Evolutionary conservation across 2,797 vertebrate genomes (phyloP).

Genomic region (Semaprochilodus insignis): DNA sequence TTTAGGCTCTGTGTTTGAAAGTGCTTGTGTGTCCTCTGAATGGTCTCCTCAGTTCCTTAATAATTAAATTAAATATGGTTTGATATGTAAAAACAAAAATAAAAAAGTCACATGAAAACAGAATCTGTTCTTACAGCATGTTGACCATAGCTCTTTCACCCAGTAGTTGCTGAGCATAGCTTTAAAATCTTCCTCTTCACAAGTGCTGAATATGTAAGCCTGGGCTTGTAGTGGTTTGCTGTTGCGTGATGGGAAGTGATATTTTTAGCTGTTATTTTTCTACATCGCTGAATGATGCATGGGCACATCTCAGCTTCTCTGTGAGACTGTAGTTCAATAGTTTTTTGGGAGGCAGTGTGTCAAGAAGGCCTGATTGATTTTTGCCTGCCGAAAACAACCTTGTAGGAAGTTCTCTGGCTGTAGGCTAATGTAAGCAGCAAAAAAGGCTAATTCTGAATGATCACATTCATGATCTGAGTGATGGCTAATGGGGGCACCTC

Average conservation of each 20-base stretch:
- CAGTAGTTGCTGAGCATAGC: neutral
- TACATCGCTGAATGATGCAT: conserved; percentile 4
- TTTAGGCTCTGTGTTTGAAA: neutral
- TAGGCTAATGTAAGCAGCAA: conserved; percentile 20
- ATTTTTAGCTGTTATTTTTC: conserved; percentile 46
- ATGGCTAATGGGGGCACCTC: neutral
- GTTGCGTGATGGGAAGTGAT: conserved; percentile 20
- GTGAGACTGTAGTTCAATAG: conserved; percentile 28
- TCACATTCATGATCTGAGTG: neutral
- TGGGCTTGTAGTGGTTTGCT: neutral
- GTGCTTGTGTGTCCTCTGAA: neutral
- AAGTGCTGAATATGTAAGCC: conserved; percentile 8
- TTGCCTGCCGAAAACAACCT: conserved; percentile 31
- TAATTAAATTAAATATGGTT: neutral
- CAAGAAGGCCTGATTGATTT: conserved; percentile 47
- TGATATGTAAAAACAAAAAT: neutral
- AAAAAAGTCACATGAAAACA: neutral
- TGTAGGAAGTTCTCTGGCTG: conserved; percentile 18
- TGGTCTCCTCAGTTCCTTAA: neutral
- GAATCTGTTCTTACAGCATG: neutral
- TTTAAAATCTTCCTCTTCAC: conserved; percentile 6
- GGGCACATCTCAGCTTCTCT: conserved; percentile 9
- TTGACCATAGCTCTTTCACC: conserved; percentile 10
- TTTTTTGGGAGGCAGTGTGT: conserved; percentile 31
- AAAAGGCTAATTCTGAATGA: neutral